Percentiles rank a stretch among this genome's conserved stretches.
Evolutionary conservation across 2,113 vertebrate species (phyloP).

Genomic region (Hyla sarda): DNA sequence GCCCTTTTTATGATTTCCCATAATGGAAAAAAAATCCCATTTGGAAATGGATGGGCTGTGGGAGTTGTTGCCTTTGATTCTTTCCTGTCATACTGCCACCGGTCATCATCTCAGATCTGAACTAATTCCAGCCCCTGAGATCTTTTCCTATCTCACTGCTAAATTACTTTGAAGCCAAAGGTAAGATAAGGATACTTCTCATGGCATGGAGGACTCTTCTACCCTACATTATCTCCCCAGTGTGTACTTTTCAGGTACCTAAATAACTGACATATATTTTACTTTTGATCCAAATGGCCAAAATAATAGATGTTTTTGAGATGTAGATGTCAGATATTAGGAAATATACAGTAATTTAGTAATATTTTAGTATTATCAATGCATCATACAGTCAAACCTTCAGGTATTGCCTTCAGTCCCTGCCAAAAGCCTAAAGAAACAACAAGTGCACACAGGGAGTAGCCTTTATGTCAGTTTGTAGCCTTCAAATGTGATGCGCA

Average conservation of each 20-base stretch:
- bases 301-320: background rate
- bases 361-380: background rate
- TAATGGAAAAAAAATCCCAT: constrained; percentile 43
- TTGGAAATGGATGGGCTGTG: constrained; percentile 20
- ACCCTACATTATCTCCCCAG: background rate
- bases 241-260: too few species aligned
- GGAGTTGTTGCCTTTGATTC: constrained; percentile 29
- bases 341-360: too few species aligned
- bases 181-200: constrained; percentile 12
- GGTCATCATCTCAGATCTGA: constrained; percentile 25
- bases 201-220: background rate
- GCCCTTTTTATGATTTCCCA: constrained; percentile 45
- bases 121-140: background rate
- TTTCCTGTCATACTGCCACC: constrained; percentile 6
- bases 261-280: background rate
- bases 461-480: too few species aligned
- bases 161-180: constrained; percentile 15
- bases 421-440: too few species aligned
- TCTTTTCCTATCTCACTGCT: background rate
- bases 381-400: too few species aligned
- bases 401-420: too few species aligned
- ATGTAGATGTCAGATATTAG: too few species aligned
- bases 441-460: too few species aligned
- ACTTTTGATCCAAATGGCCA: background rate
- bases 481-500: too few species aligned